phyloP scores from a whole-genome alignment of 2,888 invertebrate genomes.

The Zaprionus lineosus region DNA sequence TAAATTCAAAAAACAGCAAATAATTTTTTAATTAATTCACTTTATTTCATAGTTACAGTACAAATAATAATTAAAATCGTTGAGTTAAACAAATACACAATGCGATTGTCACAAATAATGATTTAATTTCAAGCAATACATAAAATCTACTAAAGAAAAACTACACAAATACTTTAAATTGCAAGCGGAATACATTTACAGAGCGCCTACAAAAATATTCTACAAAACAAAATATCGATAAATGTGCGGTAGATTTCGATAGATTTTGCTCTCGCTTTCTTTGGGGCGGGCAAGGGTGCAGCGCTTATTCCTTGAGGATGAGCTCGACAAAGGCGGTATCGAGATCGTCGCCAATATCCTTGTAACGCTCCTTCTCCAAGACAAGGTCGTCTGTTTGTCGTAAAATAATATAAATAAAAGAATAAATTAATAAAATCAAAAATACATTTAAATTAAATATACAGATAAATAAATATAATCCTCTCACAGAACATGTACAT shows the following conservation, averaged over 20 bases:
- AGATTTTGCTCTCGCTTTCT: constrained; percentile 43
- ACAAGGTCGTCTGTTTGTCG: constrained; percentile 91
- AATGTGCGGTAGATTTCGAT: constrained; percentile 44
- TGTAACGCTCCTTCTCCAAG: constrained; percentile 99
- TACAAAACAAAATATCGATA: constrained; percentile 51
- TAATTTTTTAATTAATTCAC: constrained; percentile 35
- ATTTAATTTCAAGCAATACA: constrained; percentile 42
- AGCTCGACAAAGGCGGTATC: constrained; percentile 99
- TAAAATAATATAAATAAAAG: constrained; percentile 50
- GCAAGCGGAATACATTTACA: constrained; percentile 39
- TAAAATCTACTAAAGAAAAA: constrained; percentile 46
- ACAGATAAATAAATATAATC: constrained; percentile 35
- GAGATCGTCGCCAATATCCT: constrained; percentile 99
- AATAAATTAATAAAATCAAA: constrained; percentile 54
- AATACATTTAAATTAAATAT: constrained; percentile 28
- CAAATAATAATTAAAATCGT: constrained; percentile 59
- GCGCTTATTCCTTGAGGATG: constrained; percentile 87
- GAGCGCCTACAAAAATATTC: constrained; percentile 59
- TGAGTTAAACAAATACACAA: constrained; percentile 80
- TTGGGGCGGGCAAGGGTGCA: constrained; percentile 44
- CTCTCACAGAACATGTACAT: constrained; percentile 37
- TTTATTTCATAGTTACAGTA: constrained; percentile 68
- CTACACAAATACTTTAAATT: constrained; percentile 48
- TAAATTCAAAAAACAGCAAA: constrained; percentile 80
- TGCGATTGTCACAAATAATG: constrained; percentile 51